Base-by-base conservation (phyloP, 1,140 invertebrate genomes). In the Bilobella aurantiaca region DNA sequence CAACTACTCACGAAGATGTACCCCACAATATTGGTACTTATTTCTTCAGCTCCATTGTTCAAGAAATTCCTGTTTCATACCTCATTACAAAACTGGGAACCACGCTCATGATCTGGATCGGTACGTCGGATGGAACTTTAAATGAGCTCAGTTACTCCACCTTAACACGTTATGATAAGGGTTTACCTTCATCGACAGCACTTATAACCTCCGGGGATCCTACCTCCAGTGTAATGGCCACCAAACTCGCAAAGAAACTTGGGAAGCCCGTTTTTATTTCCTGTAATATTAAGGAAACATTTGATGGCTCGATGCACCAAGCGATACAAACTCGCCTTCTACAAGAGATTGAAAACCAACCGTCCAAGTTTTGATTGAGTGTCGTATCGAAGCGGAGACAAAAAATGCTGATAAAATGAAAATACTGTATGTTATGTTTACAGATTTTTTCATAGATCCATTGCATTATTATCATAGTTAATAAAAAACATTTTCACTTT, bases 231-330 rank as follows among this genome's bases (percentile, higher is more conserved):
- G 56, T 31, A 14, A n/a, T 69, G 27, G 65, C 68, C 29, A 30
- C 58, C 1, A 66, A 65, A 62, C 42, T 69, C 1, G 56, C 64
- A 1, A 64, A 64, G 58, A 53, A 49, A 21, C 47, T 66, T 18
- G 60, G 60, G n/a, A 69, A 69, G 30, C 68, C 68, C 18, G 65
- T 69, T 8, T 69, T 65, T 49, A 46, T 69, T n/a, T 69, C 68
- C 18, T 62, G 61, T 42, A 69, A 69, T 53, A 18, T 69, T 14
- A 49, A 30, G 25, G 14, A 53, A 3, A 53, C 49, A 23, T 8
- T 18, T 42, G 49, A 53, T 53, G 12, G 12, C 5, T 18, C 23
- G 8, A 14, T 23, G 12, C 12, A 53, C 14, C 49, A 53, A 5
- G 14, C 25, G 5, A 23, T 53, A 18, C 49, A 18, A 5, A 53